A percentile compares a stretch with the other conserved stretches of the same genome.
These are phyloP conservation scores for Cyanoderma ruficeps DNA, from an alignment of 2,113 vertebrate species.

Conservation along the genomic window DNA sequence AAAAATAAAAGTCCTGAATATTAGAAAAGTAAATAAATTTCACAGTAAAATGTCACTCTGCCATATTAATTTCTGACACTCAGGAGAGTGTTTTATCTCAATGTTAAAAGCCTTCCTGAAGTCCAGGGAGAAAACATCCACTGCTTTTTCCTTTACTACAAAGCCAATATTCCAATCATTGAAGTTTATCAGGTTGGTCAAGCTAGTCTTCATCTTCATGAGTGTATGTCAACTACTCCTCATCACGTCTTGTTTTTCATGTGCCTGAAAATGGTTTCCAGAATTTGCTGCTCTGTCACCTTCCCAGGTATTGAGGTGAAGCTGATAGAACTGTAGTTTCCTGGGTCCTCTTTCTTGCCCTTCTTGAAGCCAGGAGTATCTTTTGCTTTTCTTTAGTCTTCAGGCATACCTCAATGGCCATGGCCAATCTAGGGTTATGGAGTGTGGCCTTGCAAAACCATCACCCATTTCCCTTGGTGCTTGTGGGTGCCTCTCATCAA, in stretches of 20 bases:
- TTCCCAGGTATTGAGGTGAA: neutral
- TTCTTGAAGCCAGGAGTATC: neutral
- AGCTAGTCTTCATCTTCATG: neutral
- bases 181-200: neutral
- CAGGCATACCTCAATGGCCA: neutral
- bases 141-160: neutral
- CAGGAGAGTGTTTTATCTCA: too few species aligned
- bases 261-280: neutral
- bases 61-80: neutral
- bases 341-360: neutral
- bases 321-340: neutral
- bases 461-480: rapidly evolving
- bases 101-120: neutral
- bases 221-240: neutral
- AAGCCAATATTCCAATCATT: neutral
- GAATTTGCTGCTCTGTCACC: neutral
- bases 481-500: rapidly evolving
- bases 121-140: neutral
- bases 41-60: neutral
- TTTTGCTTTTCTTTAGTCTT: neutral
- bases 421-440: neutral
- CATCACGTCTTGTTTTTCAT: neutral
- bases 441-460: neutral
- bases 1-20: neutral
- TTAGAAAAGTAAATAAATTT: neutral